Base-by-base conservation (phyloP, 2,888 invertebrate species). In the Ormyrus thymus region DNA sequence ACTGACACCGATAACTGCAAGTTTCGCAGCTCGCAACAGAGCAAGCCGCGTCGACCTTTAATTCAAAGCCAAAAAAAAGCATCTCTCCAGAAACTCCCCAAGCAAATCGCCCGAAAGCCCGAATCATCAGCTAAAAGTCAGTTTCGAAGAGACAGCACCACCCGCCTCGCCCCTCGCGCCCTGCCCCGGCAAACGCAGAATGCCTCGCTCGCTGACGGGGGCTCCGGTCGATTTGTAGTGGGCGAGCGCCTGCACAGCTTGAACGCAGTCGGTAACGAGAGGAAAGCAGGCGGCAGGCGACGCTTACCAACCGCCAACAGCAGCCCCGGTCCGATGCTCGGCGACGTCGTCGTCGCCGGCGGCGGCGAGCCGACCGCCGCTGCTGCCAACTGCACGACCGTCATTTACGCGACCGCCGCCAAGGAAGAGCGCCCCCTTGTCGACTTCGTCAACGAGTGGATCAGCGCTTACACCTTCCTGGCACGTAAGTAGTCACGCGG, bases 391-490 rank as follows among this genome's bases (percentile, higher is more conserved):
- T 92, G 92, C 87, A 92, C 92, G 81, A 90, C 91, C 80, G 90
- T 91, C 83, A 89, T 91, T 86, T 90, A 91, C 29, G 66, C 75
- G 11, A 58, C 73, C 4, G 45, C 71, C 61, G 62, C 90, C 85
- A 90, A 90, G 84, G 90, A 91, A 85, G 90, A 90, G 83, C 89
- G 88, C 53, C 86, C 87, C 85, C 50, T 93, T 86, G 92, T 93
- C 89, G 93, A 93, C 86, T 94, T 94, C 91, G 91, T 94, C 89
- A 92, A 93, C 83, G 93, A 94, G 87, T 94, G 94, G 94, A 93
- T 94, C 87, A 92, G 93, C 89, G 93, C 93, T 84, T 94, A 93
- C 91, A 92, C 92, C 84, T 94, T 93, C 88, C 91, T 94, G 84
- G 92, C 92, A 92, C 92, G 94, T 94, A 92, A 93, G 94, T 94